Evolutionary conservation across 2,888 invertebrate species (phyloP).

Genomic region (Meganola albula): DNA sequence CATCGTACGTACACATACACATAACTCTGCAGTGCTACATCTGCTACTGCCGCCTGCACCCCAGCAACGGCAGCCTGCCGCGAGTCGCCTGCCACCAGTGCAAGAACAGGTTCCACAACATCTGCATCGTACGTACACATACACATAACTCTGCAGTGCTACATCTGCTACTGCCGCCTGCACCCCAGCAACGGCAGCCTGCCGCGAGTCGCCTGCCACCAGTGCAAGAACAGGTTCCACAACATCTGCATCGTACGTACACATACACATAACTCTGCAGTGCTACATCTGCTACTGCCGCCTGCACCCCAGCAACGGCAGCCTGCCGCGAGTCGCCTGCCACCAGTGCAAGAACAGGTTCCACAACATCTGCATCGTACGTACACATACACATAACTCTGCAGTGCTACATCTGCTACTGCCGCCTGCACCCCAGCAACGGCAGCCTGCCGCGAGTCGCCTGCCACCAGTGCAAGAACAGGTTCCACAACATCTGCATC

Average conservation of each 20-base stretch:
- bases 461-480: conserved; percentile 95
- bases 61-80: conserved; percentile 89
- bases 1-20: too few relatives aligned
- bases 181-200: conserved; percentile 89
- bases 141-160: conserved; percentile 98
- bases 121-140: conserved; percentile 91
- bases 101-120: conserved; percentile 95
- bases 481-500: conserved; percentile 95
- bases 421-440: conserved; percentile 88
- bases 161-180: conserved; percentile 95
- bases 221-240: conserved; percentile 97
- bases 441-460: conserved; percentile 90
- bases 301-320: conserved; percentile 88
- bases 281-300: conserved; percentile 98
- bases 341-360: conserved; percentile 96
- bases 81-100: conserved; percentile 92
- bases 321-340: conserved; percentile 91
- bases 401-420: conserved; percentile 98
- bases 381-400: too few relatives aligned
- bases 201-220: conserved; percentile 90
- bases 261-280: too few relatives aligned
- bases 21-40: conserved; percentile 98
- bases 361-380: conserved; percentile 94
- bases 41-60: conserved; percentile 94
- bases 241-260: conserved; percentile 90